Evolutionary conservation across 2,797 vertebrate genomes (phyloP).

Genomic region (Knipowitschia caucasica): DNA sequence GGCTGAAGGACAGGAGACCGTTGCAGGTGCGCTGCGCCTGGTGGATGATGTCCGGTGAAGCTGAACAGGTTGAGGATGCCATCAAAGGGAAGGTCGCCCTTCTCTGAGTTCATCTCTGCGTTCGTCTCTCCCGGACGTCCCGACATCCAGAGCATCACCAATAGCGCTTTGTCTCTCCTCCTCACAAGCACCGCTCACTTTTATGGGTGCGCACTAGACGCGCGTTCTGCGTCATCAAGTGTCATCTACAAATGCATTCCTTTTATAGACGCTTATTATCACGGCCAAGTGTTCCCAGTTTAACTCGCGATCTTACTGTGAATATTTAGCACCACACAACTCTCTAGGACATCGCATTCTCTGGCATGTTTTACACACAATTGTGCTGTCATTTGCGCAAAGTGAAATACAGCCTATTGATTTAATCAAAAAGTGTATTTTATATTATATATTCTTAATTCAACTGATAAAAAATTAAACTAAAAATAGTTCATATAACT

Average conservation of each 20-base stretch:
- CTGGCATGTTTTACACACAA: too few relatives aligned
- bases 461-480: too few relatives aligned
- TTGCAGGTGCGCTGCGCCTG: conserved; percentile 31
- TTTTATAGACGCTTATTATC: conserved; percentile 53
- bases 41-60: conserved; percentile 38
- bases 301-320: conserved; percentile 6
- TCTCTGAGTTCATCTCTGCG: conserved; percentile 71
- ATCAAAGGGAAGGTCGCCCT: conserved; percentile 61
- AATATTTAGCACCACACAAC: background rate
- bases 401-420: too few relatives aligned
- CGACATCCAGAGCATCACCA: conserved; percentile 17
- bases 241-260: conserved; percentile 39
- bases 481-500: too few relatives aligned
- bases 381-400: too few relatives aligned
- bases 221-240: conserved; percentile 54
- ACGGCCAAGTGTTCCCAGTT: background rate
- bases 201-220: conserved; percentile 42
- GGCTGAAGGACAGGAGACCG: conserved; percentile 23
- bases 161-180: conserved; percentile 20
- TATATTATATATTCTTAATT: too few relatives aligned
- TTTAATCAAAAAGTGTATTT: too few relatives aligned
- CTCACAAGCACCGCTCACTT: conserved; percentile 5
- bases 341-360: conserved; percentile 6
- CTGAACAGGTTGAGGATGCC: conserved; percentile 62
- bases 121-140: conserved; percentile 33